phyloP scores from a whole-genome alignment of 2,888 invertebrate species.

The Cephus nigrinus region DNA sequence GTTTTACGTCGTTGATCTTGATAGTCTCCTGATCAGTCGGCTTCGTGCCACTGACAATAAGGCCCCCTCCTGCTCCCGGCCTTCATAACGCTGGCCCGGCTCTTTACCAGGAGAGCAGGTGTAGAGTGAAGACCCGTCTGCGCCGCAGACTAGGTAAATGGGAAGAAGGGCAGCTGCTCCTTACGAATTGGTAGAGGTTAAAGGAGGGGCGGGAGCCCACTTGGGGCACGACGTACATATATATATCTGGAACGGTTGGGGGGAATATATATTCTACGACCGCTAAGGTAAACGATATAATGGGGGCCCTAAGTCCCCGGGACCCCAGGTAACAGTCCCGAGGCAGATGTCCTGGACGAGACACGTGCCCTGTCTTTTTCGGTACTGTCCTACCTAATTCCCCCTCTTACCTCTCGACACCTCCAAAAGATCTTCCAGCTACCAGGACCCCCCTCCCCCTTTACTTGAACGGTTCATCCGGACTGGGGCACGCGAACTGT shows the following conservation, averaged over 20 bases:
- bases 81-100: conserved; percentile 2
- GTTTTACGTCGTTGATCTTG: background rate
- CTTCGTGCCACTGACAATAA: background rate
- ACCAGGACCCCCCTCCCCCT: background rate
- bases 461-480: background rate
- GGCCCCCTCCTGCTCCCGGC: background rate
- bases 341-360: conserved; percentile 38
- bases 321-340: conserved; percentile 44
- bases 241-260: no score
- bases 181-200: background rate
- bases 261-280: conserved; percentile 14
- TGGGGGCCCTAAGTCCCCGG: background rate
- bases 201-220: conserved; percentile 7
- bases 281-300: conserved; percentile 36
- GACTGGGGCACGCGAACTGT: background rate
- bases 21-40: background rate
- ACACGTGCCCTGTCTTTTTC: conserved; percentile 48
- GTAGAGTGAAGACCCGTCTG: conserved; percentile 29
- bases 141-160: background rate
- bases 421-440: conserved; percentile 1
- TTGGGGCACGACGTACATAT: background rate
- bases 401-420: conserved; percentile 22
- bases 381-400: conserved; percentile 9
- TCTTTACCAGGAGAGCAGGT: conserved; percentile 40
- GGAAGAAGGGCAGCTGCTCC: conserved; percentile 35